A percentile compares a stretch with the other conserved stretches of the same genome.
Evolutionary conservation across 2,888 invertebrate species (phyloP).

Genomic region (Drosophila maculinotata): DNA sequence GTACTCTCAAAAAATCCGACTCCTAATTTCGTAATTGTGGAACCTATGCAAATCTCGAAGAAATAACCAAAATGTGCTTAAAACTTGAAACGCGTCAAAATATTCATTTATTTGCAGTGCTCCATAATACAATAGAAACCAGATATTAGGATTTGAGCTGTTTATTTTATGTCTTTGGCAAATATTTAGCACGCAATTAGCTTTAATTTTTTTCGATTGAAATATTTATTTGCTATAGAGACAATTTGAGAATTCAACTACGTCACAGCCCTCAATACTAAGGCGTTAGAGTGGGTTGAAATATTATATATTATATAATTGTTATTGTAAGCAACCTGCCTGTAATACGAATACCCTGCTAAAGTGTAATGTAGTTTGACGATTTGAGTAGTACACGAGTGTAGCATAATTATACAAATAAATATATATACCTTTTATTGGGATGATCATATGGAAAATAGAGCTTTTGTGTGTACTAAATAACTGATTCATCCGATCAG

Average conservation of each 20-base stretch:
- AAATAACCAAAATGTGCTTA: neutral
- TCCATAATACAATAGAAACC: neutral
- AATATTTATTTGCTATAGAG: slow-evolving; percentile 5
- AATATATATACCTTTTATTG: too few species aligned
- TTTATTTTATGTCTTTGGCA: slow-evolving; percentile 4
- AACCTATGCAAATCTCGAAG: neutral
- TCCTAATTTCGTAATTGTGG: neutral
- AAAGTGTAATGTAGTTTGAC: too few species aligned
- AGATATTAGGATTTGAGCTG: neutral
- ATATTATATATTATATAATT: neutral
- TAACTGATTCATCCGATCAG: too few species aligned
- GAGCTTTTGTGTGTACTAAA: too few species aligned
- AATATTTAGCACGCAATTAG: slow-evolving; percentile 35
- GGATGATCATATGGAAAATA: too few species aligned
- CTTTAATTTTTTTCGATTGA: neutral
- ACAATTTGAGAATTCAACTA: neutral
- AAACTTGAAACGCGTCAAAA: too few species aligned
- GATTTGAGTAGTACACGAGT: too few species aligned
- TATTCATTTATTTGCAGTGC: neutral
- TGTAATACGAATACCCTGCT: too few species aligned
- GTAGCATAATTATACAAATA: too few species aligned
- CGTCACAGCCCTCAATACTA: neutral
- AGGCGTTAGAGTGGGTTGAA: neutral
- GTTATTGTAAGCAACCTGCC: neutral
- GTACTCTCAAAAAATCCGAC: too few species aligned